Evolutionary conservation across 2,113 vertebrate species (phyloP).

Genomic region (Monarcha castaneiventris): DNA sequence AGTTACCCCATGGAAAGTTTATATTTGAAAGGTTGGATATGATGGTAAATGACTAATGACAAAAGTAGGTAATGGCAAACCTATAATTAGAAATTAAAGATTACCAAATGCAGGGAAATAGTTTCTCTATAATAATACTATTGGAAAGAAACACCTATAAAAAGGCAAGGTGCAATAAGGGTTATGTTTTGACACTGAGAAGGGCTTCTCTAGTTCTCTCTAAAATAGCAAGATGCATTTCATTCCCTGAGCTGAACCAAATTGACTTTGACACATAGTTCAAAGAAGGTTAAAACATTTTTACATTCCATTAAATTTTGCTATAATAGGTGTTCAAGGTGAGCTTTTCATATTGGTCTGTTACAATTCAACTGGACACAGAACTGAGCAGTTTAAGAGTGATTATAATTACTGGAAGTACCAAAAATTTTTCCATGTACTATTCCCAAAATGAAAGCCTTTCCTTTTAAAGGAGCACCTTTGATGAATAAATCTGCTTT

Average conservation of each 20-base stretch:
- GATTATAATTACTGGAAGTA: neutral
- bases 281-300: neutral
- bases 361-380: neutral
- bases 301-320: constrained; percentile 6
- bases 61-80: neutral
- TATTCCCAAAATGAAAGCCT: neutral
- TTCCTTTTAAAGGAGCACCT: neutral
- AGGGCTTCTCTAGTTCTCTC: neutral
- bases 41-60: neutral
- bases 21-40: neutral
- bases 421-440: neutral
- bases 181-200: neutral
- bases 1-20: neutral
- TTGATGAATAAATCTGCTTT: neutral
- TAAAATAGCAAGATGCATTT: neutral
- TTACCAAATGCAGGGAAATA: neutral
- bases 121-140: neutral
- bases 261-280: neutral
- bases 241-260: neutral
- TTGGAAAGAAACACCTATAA: neutral
- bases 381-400: neutral
- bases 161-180: neutral
- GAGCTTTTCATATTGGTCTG: neutral
- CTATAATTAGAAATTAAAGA: neutral
- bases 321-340: neutral